Percentiles rank a stretch among this genome's conserved stretches.
phyloP scores from a whole-genome alignment of 2,888 invertebrate genomes.

The Theretra japonica region DNA sequence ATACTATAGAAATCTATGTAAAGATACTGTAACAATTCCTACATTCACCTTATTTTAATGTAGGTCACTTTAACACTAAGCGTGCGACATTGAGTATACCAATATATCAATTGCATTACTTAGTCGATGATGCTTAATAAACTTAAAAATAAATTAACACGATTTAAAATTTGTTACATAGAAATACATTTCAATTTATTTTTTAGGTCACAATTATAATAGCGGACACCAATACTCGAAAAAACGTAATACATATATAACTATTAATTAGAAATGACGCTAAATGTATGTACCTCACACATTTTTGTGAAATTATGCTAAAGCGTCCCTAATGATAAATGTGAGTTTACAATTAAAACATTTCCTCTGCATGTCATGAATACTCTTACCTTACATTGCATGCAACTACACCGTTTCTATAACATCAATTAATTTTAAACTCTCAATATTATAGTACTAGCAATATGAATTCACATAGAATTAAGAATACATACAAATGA shows the following conservation, averaged over 20 bases:
- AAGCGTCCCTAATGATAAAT: background rate
- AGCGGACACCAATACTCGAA: background rate
- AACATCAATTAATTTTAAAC: conserved; percentile 2
- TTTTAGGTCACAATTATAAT: background rate
- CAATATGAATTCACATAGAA: conserved; percentile 14
- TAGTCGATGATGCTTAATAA: background rate
- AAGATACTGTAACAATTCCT: no score
- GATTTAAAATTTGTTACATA: background rate
- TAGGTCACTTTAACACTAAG: no score
- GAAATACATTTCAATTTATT: background rate
- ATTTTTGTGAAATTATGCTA: background rate
- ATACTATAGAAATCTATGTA: no score
- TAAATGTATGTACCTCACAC: background rate
- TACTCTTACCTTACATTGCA: background rate
- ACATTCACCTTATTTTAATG: no score
- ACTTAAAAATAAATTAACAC: conserved; percentile 23
- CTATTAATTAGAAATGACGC: background rate
- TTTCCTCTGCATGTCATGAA: background rate
- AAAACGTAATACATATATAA: background rate
- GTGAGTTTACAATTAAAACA: conserved; percentile 16
- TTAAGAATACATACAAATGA: background rate
- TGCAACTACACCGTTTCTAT: conserved; percentile 12
- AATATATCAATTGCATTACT: background rate
- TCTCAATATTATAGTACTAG: conserved; percentile 13
- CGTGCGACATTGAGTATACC: no score